Evolutionary conservation across 1,140 invertebrate species (phyloP).

Genomic region (Acromyrmex heyeri): DNA sequence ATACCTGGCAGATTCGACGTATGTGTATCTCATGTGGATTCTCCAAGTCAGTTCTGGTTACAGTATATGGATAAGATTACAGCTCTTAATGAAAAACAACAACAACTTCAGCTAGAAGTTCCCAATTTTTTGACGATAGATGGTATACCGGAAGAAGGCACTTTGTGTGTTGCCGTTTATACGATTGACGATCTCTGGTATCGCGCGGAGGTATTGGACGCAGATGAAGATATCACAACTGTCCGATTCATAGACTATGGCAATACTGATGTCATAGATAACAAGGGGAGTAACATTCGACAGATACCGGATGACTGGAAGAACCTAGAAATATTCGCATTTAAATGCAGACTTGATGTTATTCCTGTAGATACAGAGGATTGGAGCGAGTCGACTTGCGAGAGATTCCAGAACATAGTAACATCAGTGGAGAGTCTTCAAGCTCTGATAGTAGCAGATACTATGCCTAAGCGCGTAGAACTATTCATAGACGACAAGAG

Average conservation of each 20-base stretch:
- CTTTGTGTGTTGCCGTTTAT: constrained; percentile 91
- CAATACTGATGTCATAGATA: constrained; percentile 91
- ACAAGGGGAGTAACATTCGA: constrained; percentile 88
- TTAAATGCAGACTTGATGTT: constrained; percentile 89
- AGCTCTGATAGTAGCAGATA: constrained; percentile 59
- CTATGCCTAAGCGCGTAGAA: constrained; percentile 68
- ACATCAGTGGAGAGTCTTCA: constrained; percentile 81
- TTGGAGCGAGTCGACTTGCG: constrained; percentile 89
- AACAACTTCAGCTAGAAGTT: constrained; percentile 88
- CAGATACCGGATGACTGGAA: constrained; percentile 87
- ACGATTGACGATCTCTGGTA: constrained; percentile 93
- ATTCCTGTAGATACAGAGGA: constrained; percentile 89
- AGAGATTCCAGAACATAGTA: constrained; percentile 87
- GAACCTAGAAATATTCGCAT: constrained; percentile 87
- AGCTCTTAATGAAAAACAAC: constrained; percentile 81
- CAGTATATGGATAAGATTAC: constrained; percentile 71
- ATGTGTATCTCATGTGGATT: constrained; percentile 77
- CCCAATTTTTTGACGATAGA: constrained; percentile 85
- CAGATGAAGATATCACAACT: constrained; percentile 90
- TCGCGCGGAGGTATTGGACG: constrained; percentile 92
- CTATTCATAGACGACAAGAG: constrained; percentile 70
- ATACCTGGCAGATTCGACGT: constrained; percentile 76
- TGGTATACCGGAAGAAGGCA: constrained; percentile 87
- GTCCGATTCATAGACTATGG: constrained; percentile 95
- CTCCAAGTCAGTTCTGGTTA: constrained; percentile 82